phyloP scores from a whole-genome alignment of 2,113 vertebrate genomes.

The Dasyurus viverrinus region DNA sequence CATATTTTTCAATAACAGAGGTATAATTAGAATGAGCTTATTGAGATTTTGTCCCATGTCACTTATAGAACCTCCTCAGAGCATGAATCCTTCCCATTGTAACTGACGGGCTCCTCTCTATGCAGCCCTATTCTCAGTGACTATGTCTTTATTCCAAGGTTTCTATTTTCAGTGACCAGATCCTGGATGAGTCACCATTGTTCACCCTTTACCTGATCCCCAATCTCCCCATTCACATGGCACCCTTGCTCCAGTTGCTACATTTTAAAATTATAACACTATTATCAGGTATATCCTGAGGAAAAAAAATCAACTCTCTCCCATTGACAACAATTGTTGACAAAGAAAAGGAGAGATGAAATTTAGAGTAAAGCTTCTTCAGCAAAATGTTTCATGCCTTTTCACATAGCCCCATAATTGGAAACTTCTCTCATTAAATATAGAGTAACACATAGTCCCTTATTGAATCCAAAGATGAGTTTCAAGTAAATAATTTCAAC shows the following conservation, averaged over 20 bases:
- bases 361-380: conserved; percentile 58
- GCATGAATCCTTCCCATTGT: neutral
- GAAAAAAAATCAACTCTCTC: conserved; percentile 20
- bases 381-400: conserved; percentile 67
- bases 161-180: neutral
- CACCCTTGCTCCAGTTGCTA: neutral
- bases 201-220: neutral
- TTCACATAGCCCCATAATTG: conserved; percentile 54
- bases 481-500: conserved; percentile 68
- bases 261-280: neutral
- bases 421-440: conserved; percentile 74
- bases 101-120: neutral
- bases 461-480: conserved; percentile 56
- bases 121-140: neutral
- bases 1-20: neutral
- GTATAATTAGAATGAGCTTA: neutral
- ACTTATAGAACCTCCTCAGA: neutral
- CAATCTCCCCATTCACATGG: neutral
- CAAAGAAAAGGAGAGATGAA: conserved; percentile 50
- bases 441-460: conserved; percentile 62
- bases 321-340: conserved; percentile 46
- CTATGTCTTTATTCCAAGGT: neutral
- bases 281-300: neutral
- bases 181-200: neutral
- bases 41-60: neutral